These are phyloP conservation scores for Pseudorasbora parva DNA, from an alignment of 2,113 vertebrate species.

Conservation along the genomic window DNA sequence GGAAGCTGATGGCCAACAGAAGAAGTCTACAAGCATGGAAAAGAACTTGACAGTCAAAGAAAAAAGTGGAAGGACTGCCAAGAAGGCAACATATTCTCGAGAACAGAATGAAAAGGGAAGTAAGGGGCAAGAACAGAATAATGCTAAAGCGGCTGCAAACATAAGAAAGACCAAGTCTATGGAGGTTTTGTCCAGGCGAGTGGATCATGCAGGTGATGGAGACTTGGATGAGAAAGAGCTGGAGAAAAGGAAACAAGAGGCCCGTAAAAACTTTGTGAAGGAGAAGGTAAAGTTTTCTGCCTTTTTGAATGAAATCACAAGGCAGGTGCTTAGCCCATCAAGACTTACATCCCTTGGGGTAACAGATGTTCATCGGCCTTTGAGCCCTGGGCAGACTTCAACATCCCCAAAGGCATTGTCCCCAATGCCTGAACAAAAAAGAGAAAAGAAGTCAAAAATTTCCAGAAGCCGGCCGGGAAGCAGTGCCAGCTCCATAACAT, in stretches of 20 bases:
- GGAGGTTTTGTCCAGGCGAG: conserved; percentile 71
- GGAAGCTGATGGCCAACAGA: conserved; percentile 43
- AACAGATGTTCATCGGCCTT: conserved; percentile 61
- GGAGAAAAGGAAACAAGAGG: conserved; percentile 63
- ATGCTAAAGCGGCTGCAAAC: conserved; percentile 48
- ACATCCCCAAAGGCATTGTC: conserved; percentile 44
- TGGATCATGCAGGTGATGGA: conserved; percentile 48
- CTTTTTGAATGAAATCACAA: conserved; percentile 84
- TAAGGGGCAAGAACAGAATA: conserved; percentile 57
- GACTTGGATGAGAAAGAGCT: conserved; percentile 58
- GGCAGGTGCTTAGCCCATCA: conserved; percentile 81
- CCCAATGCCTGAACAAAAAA: conserved; percentile 48
- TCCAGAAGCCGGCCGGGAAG: conserved; percentile 49
- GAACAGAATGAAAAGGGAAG: conserved; percentile 47
- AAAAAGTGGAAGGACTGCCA: conserved; percentile 35
- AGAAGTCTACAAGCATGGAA: conserved; percentile 52
- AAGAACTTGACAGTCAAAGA: conserved; percentile 48
- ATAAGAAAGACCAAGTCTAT: conserved; percentile 79
- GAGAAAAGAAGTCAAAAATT: conserved; percentile 40
- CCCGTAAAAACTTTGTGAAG: conserved; percentile 68
- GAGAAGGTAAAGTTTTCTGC: conserved; percentile 82
- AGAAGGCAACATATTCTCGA: conserved; percentile 32
- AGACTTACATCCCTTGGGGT: conserved; percentile 78
- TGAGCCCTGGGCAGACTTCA: conserved; percentile 45
- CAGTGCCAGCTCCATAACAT: conserved; percentile 60